Evolutionary conservation across 2,888 invertebrate genomes (phyloP), one percentile per base, ranked within the genome.

Genomic region (Elaeidobius kamerunicus): DNA sequence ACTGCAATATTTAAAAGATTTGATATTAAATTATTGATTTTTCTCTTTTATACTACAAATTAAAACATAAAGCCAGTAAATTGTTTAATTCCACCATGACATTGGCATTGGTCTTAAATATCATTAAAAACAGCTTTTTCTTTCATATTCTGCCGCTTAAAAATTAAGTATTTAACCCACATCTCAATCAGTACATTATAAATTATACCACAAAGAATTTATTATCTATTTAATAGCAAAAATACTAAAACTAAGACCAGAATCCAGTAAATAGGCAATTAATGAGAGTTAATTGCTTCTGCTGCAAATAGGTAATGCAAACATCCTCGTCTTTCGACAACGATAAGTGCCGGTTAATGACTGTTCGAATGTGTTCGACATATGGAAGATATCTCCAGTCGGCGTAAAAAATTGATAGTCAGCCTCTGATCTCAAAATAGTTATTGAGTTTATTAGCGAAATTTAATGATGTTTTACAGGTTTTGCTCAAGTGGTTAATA

Each of bases 271-370:
- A 30, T 30, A 30, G 32, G 32, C 20, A 43, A 15, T 43, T 43
- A 43, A 43, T 45, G 35, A 30, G n/a, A n/a, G 27, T 53, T 53
- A 47, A 53, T 32, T 36, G 32, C 38, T 35, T 20, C 20, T 20
- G n/a, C n/a, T n/a, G 36, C 20, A 47, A 53, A 47, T 43, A 54
- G 54, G 54, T 54, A 54, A 44, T 54, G 44, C 49, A 54, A 54
- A 54, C 54, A 54, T 54, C 54, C 49, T 54, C 38, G 28, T 54
- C 54, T 49, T 34, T 54, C 44, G 40, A 49, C 54, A 54, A 34
- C 40, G 44, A 39, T 48, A 44, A 49, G 48, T 54, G 48, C 44
- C 49, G 54, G 44, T 54, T 48, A 54, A 54, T 40, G 44, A 49
- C 39, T 49, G 39, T 19, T 48, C 16, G 39, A 54, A 54, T 49